Percentiles rank a stretch among this genome's conserved stretches.
Evolutionary conservation across 2,113 vertebrate species (phyloP).

Genomic region (Epinephelus moara): DNA sequence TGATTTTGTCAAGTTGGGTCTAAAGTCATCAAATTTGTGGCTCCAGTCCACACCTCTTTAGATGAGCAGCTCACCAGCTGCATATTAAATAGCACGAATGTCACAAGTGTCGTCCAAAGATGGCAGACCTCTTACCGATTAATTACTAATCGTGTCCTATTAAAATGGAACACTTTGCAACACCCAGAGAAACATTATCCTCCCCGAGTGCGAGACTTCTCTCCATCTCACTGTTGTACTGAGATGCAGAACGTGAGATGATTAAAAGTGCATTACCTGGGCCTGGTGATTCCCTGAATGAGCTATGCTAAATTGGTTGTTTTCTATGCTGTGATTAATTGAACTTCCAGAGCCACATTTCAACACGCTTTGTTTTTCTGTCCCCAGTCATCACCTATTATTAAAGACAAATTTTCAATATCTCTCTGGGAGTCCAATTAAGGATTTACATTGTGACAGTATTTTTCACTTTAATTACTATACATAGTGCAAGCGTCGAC

Average conservation of each 20-base stretch:
- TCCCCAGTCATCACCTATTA: constrained; percentile 99
- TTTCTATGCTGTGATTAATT: constrained; percentile 99
- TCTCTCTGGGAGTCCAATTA: constrained; percentile 99
- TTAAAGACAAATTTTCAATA: constrained; percentile 99
- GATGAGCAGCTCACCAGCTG: constrained; percentile 15
- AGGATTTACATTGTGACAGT: constrained; percentile 99
- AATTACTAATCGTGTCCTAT: constrained; percentile 74
- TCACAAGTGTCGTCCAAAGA: constrained; percentile 15
- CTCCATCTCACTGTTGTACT: constrained; percentile 69
- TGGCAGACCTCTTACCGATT: constrained; percentile 42
- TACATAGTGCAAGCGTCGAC: constrained; percentile 95
- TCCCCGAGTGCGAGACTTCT: constrained; percentile 64
- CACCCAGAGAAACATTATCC: constrained; percentile 76
- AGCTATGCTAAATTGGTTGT: constrained; percentile 98
- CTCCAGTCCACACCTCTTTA: background rate
- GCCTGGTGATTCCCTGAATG: constrained; percentile 95
- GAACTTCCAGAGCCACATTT: constrained; percentile 95
- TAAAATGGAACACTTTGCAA: constrained; percentile 70
- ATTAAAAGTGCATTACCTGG: constrained; percentile 99
- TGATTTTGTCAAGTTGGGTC: no score
- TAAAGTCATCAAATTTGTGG: no score
- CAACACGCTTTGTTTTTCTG: constrained; percentile 98
- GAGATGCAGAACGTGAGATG: constrained; percentile 90
- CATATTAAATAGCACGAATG: constrained; percentile 16
- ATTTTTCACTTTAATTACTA: constrained; percentile 99